Conservation (phyloP, 2,888 invertebrate species). For the Strigamia transsilvanica region DNA sequence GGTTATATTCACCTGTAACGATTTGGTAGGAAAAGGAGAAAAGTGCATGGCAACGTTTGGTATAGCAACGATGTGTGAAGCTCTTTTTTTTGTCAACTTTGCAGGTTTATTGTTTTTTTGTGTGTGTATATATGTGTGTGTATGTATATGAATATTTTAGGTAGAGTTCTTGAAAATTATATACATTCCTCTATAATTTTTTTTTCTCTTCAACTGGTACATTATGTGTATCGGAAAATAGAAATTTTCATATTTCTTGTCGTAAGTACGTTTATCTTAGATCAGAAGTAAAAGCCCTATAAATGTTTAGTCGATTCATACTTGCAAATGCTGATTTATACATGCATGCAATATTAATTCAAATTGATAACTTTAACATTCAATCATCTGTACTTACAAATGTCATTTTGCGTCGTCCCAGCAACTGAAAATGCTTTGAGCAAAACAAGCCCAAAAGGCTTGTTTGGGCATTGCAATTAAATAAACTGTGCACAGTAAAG, state of each 20-base stretch:
- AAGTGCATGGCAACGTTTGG: slow-evolving; percentile 19
- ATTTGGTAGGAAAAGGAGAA: slow-evolving; percentile 17
- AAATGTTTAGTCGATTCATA: no score
- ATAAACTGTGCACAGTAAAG: background rate
- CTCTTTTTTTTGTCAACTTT: slow-evolving; percentile 16
- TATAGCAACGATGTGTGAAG: slow-evolving; percentile 9
- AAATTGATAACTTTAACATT: no score
- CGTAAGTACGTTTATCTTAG: no score
- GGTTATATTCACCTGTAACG: background rate
- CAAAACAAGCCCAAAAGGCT: background rate
- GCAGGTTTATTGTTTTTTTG: background rate
- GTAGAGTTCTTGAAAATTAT: background rate
- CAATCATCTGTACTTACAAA: background rate
- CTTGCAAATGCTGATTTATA: no score
- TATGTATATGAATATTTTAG: background rate
- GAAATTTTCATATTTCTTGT: no score
- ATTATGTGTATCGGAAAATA: background rate
- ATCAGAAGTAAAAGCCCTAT: no score
- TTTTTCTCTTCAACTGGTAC: background rate
- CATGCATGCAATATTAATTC: no score
- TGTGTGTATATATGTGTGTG: background rate
- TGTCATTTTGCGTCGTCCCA: background rate
- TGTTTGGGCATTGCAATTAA: background rate
- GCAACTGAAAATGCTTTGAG: background rate
- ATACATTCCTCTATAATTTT: background rate